phyloP scores from a whole-genome alignment of 1,140 invertebrate genomes.

The Babylonia areolata region DNA sequence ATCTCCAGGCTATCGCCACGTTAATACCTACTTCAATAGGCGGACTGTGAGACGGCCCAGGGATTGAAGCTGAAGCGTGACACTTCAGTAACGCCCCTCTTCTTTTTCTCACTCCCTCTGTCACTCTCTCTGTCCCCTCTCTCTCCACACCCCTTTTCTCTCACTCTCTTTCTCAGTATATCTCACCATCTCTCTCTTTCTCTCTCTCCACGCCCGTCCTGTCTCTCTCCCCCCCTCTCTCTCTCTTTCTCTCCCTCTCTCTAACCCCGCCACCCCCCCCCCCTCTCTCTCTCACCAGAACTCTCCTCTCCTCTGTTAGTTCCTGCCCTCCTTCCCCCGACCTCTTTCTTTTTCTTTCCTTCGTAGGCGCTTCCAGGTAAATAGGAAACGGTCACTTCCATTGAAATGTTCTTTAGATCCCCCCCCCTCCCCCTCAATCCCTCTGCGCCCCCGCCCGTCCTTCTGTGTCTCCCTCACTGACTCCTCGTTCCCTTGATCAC shows the following conservation, averaged over 20 bases:
- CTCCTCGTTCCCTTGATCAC: not conserved
- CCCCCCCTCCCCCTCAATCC: no score
- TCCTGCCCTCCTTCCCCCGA: no score
- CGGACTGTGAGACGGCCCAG: no score
- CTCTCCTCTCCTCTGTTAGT: no score
- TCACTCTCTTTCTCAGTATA: not conserved
- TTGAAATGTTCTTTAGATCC: no score
- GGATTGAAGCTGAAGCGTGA: no score
- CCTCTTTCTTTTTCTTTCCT: not conserved
- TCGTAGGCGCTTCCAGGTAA: no score
- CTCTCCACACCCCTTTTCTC: not conserved
- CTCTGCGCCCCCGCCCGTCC: no score
- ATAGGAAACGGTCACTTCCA: no score
- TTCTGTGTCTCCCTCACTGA: not conserved
- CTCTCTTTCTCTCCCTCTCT: not conserved
- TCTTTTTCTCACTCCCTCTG: not conserved
- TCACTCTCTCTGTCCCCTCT: not conserved
- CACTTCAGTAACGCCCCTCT: no score
- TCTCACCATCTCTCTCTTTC: not conserved
- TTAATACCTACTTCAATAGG: no score
- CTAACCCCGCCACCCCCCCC: not conserved
- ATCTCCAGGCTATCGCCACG: no score
- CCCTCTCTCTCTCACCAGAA: slow-evolving; percentile 8
- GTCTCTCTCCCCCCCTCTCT: not conserved
- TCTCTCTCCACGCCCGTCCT: not conserved